Conservation (phyloP, 2,888 invertebrate species). For the Acleris sparsana region DNA sequence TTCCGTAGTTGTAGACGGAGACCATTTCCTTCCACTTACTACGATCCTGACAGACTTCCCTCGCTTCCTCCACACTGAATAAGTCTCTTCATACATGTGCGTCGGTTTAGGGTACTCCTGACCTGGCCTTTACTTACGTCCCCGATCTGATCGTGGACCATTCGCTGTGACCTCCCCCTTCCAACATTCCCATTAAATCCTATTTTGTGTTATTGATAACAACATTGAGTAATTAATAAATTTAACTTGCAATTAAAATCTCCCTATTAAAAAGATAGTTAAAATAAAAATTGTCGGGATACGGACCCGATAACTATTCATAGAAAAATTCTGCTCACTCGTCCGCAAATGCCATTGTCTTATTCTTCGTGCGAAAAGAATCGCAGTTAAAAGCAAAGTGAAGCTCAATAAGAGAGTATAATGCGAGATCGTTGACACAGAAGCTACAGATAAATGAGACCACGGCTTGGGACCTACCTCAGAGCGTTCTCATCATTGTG, state of each 20-base stretch:
- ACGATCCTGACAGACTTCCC: no score
- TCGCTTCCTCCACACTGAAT: no score
- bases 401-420: conserved; percentile 53
- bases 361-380: conserved; percentile 30
- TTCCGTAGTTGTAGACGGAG: no score
- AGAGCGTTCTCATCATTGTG: conserved; percentile 68
- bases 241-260: conserved; percentile 9
- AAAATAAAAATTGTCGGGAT: conserved; percentile 23
- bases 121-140: no score
- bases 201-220: no score
- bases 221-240: no score
- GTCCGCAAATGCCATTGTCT: conserved; percentile 23
- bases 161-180: no score
- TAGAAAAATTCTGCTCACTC: conserved; percentile 29
- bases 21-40: no score
- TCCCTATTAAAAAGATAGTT: conserved; percentile 20
- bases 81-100: no score
- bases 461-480: conserved; percentile 55
- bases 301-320: conserved; percentile 24
- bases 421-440: conserved; percentile 57
- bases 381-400: conserved; percentile 41
- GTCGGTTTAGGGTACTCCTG: no score
- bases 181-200: no score
- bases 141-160: no score
- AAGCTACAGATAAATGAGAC: conserved; percentile 57